These are phyloP conservation scores for Tachycineta bicolor DNA, from an alignment of 2,113 vertebrate genomes.

Conservation along the genomic window DNA sequence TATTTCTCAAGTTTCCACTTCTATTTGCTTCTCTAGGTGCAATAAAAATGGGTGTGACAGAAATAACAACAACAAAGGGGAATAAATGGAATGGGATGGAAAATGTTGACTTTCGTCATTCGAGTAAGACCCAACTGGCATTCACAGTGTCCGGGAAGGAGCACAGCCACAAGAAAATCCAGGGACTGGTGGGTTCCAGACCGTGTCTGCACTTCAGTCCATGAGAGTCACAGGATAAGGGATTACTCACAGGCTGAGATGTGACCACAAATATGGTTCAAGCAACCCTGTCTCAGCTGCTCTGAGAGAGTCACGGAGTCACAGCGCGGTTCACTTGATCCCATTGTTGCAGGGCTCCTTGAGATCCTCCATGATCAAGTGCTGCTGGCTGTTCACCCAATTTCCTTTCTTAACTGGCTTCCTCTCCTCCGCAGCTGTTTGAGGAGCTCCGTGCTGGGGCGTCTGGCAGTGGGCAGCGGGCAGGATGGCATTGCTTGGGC, in stretches of 20 bases:
- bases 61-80: background rate
- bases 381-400: conserved; percentile 71
- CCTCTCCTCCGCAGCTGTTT: background rate
- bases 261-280: background rate
- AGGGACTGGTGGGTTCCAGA: too few species aligned
- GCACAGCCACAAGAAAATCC: background rate
- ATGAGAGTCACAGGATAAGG: rapidly evolving
- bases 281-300: background rate
- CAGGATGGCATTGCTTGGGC: conserved; percentile 74
- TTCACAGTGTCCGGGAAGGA: background rate
- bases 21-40: background rate
- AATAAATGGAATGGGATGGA: background rate
- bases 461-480: conserved; percentile 57
- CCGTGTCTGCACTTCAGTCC: background rate
- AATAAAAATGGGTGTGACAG: background rate
- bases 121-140: rapidly evolving
- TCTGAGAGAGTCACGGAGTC: background rate
- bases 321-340: conserved; percentile 10
- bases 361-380: conserved; percentile 81
- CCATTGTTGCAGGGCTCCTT: conserved; percentile 69
- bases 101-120: background rate
- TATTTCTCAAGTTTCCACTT: background rate
- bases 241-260: background rate
- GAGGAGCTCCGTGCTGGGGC: background rate
- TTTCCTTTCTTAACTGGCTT: conserved; percentile 31